Evolutionary conservation across 2,888 invertebrate species (phyloP).

Genomic region (Cetonia aurata): DNA sequence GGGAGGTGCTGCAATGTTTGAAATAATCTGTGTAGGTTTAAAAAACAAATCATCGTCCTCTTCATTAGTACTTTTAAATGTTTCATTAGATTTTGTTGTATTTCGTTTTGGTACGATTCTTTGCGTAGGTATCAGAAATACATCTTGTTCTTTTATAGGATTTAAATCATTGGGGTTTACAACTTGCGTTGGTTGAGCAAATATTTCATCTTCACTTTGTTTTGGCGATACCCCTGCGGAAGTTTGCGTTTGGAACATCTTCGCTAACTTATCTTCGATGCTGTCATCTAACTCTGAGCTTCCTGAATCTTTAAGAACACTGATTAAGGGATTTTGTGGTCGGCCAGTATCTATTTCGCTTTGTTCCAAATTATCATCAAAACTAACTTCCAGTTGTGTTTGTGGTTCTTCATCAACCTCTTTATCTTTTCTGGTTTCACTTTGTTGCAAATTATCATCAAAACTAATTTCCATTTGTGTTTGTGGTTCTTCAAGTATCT

Average conservation of each 20-base stretch:
- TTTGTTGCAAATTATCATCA: slow-evolving; percentile 5
- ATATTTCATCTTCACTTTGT: slow-evolving; percentile 25
- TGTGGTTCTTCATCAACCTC: neutral
- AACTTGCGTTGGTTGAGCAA: slow-evolving; percentile 36
- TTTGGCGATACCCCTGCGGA: neutral
- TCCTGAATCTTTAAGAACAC: neutral
- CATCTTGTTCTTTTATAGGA: neutral
- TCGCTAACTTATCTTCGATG: slow-evolving; percentile 32
- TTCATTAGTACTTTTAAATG: slow-evolving; percentile 2
- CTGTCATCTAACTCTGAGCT: neutral
- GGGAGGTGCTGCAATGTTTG: neutral
- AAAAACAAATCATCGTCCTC: slow-evolving; percentile 43
- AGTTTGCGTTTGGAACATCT: slow-evolving; percentile 36
- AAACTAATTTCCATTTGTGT: slow-evolving; percentile 27
- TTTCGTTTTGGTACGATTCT: neutral
- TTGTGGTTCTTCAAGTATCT: neutral
- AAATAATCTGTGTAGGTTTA: slow-evolving; percentile 46
- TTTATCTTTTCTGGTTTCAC: too few relatives aligned
- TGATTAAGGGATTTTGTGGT: slow-evolving; percentile 10
- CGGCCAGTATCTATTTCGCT: neutral
- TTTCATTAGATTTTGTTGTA: neutral
- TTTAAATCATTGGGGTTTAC: neutral
- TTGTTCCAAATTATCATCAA: slow-evolving; percentile 11
- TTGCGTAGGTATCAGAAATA: neutral
- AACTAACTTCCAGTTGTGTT: slow-evolving; percentile 26